Evolutionary conservation across 92 coral and sea anemone genomes (phyloP).

Genomic region (Epizoanthus fatuus): DNA sequence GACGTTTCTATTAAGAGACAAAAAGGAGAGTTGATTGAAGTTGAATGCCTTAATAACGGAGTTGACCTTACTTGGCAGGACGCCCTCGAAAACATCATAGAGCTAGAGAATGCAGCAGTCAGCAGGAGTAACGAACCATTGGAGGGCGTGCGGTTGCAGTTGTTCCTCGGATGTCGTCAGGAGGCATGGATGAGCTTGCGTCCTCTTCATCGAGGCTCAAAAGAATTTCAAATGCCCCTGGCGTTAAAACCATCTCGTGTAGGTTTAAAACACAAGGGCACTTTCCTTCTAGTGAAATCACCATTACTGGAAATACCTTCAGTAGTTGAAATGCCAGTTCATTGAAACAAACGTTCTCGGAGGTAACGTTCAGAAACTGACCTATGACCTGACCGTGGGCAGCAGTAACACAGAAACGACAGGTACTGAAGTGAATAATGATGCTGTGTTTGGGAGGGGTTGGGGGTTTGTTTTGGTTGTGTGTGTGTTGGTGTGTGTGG

Average conservation of each 20-base stretch:
- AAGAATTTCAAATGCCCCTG: constrained; percentile 22
- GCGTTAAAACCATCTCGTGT: constrained; percentile 29
- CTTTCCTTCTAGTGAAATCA: neutral
- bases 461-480: too few species aligned
- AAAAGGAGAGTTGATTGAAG: constrained; percentile 31
- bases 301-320: neutral
- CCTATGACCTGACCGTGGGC: too few species aligned
- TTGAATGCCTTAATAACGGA: constrained; percentile 28
- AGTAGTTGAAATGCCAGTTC: neutral
- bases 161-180: neutral
- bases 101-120: constrained; percentile 18
- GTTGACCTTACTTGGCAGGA: constrained; percentile 5
- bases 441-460: too few species aligned
- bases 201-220: too few species aligned
- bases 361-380: too few species aligned
- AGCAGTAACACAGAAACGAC: too few species aligned
- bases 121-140: constrained; percentile 1
- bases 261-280: constrained; percentile 19
- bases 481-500: too few species aligned
- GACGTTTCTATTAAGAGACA: constrained; percentile 16
- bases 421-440: too few species aligned
- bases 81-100: constrained; percentile 12
- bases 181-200: too few species aligned
- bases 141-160: neutral
- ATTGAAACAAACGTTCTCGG: neutral